These are phyloP conservation scores for Corythornis madagascariensis DNA, from an alignment of 2,113 vertebrate genomes.

Conservation along the genomic window DNA sequence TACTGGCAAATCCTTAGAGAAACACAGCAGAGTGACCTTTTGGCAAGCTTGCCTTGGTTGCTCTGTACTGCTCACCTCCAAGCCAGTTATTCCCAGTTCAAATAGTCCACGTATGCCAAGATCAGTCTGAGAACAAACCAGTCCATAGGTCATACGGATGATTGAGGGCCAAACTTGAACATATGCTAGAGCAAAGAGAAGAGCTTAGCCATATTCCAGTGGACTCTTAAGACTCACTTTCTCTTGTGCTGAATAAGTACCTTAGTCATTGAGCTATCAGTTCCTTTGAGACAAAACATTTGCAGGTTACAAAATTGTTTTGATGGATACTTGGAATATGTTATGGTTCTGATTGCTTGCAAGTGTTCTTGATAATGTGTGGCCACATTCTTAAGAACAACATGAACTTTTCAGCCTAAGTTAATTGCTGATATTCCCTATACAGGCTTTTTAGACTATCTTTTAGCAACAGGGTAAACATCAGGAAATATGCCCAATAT, in stretches of 20 bases:
- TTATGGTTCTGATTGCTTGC: background rate
- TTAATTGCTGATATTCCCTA: background rate
- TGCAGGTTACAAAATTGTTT: background rate
- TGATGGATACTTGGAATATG: background rate
- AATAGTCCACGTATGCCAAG: background rate
- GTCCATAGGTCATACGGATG: background rate
- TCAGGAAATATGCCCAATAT: background rate
- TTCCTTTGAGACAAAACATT: background rate
- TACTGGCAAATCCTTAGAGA: background rate
- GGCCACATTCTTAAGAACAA: background rate
- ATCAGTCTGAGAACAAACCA: background rate
- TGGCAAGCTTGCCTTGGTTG: background rate
- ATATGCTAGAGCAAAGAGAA: background rate
- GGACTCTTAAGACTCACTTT: background rate
- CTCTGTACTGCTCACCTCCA: background rate
- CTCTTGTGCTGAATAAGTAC: background rate
- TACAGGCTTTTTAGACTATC: background rate
- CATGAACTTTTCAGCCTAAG: background rate
- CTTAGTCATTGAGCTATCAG: background rate
- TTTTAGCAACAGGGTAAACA: background rate
- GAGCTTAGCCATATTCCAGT: background rate
- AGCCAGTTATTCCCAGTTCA: background rate
- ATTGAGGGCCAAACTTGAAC: background rate
- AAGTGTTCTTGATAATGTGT: background rate
- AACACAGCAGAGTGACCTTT: background rate